These are phyloP conservation scores for Taenioides sp. DNA, from an alignment of 2,797 vertebrate genomes.

Conservation along the genomic window DNA sequence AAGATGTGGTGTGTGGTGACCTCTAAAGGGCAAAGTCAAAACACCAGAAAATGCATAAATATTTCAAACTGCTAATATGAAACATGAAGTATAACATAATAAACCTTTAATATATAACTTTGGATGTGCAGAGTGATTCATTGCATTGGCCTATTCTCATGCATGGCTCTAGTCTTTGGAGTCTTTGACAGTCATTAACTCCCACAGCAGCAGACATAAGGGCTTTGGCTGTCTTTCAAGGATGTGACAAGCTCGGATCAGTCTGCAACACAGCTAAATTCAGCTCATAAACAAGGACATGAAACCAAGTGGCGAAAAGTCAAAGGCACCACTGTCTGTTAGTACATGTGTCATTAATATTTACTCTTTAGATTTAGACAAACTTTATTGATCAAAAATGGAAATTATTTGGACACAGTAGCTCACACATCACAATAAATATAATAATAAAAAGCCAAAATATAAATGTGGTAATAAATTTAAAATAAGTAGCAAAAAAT, in stretches of 20 bases:
- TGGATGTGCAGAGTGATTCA: slow-evolving; percentile 4
- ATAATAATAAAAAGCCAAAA: no score
- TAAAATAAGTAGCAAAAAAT: no score
- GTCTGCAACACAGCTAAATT: slow-evolving; percentile 36
- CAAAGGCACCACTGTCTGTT: slow-evolving; percentile 27
- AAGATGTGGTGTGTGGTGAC: not conserved
- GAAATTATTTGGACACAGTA: no score
- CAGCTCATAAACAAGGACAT: slow-evolving; percentile 52
- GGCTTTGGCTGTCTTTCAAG: slow-evolving; percentile 59
- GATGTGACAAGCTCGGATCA: slow-evolving; percentile 43
- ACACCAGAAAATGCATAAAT: not conserved
- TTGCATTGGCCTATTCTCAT: slow-evolving; percentile 16
- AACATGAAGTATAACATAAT: not conserved
- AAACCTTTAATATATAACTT: no score
- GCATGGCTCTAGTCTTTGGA: slow-evolving; percentile 35
- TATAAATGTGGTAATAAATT: no score
- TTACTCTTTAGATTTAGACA: no score
- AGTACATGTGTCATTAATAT: slow-evolving; percentile 36
- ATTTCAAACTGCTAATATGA: not conserved
- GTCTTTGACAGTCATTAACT: slow-evolving; percentile 38
- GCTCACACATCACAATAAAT: no score
- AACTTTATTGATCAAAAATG: no score
- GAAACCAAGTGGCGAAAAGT: slow-evolving; percentile 42
- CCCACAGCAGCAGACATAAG: slow-evolving; percentile 40
- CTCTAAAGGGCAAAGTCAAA: slow-evolving; percentile 1